Evolutionary conservation across 2,113 vertebrate genomes (phyloP).

Genomic region (Lampris megalopsis): DNA sequence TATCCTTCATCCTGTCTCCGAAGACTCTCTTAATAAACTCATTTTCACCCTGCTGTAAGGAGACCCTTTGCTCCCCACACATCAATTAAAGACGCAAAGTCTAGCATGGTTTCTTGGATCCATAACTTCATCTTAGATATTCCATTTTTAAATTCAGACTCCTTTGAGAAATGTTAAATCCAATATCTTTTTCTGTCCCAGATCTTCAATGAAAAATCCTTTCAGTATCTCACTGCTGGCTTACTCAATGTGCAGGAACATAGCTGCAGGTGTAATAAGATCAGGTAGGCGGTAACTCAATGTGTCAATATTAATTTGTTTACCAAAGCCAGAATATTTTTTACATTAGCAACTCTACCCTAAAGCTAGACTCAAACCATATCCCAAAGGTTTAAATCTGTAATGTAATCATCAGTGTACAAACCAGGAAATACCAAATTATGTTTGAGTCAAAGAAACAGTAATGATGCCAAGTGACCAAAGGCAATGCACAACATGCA

Average conservation of each 20-base stretch:
- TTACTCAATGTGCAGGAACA: constrained; percentile 5
- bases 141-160: constrained; percentile 50
- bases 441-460: background rate
- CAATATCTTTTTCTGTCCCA: constrained; percentile 31
- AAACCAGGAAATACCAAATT: background rate
- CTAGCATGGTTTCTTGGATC: constrained; percentile 45
- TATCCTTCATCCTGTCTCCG: constrained; percentile 59
- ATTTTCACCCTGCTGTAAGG: constrained; percentile 50
- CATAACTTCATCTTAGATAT: constrained; percentile 56
- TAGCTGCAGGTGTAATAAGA: background rate
- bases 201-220: constrained; percentile 35
- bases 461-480: background rate
- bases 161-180: constrained; percentile 48
- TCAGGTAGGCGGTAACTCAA: background rate
- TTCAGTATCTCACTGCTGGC: constrained; percentile 15
- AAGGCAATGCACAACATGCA: background rate
- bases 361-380: background rate
- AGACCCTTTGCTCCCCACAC: constrained; percentile 47
- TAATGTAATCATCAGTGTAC: background rate
- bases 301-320: constrained; percentile 12
- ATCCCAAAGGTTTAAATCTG: background rate
- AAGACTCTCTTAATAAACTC: constrained; percentile 66
- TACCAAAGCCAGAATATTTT: constrained; percentile 4
- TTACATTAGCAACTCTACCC: background rate
- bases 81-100: constrained; percentile 65